phyloP scores from a whole-genome alignment of 2,797 vertebrate species.

The Ceryle rudis region DNA sequence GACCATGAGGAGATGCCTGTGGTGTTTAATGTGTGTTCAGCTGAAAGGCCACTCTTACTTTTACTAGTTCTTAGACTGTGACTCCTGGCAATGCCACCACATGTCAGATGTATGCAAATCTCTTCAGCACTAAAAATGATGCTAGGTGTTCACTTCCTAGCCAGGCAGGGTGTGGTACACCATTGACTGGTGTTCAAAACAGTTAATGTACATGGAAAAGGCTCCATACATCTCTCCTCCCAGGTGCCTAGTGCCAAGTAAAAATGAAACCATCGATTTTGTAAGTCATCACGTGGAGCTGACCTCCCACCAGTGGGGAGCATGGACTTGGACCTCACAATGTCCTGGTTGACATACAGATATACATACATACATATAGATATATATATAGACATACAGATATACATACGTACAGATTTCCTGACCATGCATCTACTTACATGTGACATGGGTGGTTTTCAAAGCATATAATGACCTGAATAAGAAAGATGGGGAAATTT shows the following conservation, averaged over 20 bases:
- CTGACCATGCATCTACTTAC: rapidly evolving
- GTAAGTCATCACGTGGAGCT: background rate
- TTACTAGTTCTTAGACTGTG: background rate
- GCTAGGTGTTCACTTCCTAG: background rate
- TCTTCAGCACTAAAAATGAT: background rate
- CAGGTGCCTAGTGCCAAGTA: background rate
- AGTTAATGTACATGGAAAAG: background rate
- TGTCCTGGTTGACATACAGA: background rate
- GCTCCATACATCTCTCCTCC: background rate
- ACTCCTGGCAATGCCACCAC: background rate
- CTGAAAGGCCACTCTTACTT: background rate
- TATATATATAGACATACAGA: no score
- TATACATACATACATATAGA: no score
- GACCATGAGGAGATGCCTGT: background rate
- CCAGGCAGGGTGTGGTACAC: background rate
- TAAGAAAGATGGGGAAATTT: background rate
- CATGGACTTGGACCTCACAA: background rate
- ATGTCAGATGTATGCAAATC: background rate
- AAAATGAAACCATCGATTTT: background rate
- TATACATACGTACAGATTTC: background rate
- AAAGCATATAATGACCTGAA: background rate
- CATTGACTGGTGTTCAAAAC: background rate
- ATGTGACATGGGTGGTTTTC: background rate
- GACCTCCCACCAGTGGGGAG: background rate
- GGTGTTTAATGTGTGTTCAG: background rate